Percentiles rank a stretch among this genome's conserved stretches.
Evolutionary conservation across 2,113 vertebrate genomes (phyloP).

Genomic region (Nestor notabilis): DNA sequence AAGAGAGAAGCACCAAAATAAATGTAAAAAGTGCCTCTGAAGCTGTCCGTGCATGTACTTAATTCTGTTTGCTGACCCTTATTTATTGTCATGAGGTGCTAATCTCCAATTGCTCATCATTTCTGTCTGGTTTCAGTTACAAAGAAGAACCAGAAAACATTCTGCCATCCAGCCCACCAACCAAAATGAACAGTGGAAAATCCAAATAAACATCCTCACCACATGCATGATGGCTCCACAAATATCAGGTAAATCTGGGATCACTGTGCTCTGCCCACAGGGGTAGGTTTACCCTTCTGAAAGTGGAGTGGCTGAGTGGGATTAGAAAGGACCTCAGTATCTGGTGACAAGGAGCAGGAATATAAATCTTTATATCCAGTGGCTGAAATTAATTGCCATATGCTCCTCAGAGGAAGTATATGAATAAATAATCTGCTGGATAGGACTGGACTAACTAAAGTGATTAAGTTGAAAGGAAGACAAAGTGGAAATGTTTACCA

Average conservation of each 20-base stretch:
- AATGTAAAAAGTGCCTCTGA: background rate
- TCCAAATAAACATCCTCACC: background rate
- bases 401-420: background rate
- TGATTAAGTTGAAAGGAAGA: background rate
- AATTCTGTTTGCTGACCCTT: background rate
- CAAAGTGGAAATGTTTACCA: background rate
- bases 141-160: background rate
- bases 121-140: background rate
- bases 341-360: background rate
- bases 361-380: background rate
- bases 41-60: background rate
- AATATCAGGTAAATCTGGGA: background rate
- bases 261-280: fast-evolving
- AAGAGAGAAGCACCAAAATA: background rate
- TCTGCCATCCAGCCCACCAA: background rate
- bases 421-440: background rate
- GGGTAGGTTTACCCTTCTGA: background rate
- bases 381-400: background rate
- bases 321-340: background rate
- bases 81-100: background rate
- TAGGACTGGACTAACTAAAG: background rate
- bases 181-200: background rate
- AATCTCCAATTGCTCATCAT: background rate
- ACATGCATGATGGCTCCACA: background rate
- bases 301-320: background rate